A percentile compares a stretch with the other conserved stretches of the same genome.
Evolutionary conservation across 2,113 vertebrate species (phyloP).

Genomic region (Myotis brandtii): DNA sequence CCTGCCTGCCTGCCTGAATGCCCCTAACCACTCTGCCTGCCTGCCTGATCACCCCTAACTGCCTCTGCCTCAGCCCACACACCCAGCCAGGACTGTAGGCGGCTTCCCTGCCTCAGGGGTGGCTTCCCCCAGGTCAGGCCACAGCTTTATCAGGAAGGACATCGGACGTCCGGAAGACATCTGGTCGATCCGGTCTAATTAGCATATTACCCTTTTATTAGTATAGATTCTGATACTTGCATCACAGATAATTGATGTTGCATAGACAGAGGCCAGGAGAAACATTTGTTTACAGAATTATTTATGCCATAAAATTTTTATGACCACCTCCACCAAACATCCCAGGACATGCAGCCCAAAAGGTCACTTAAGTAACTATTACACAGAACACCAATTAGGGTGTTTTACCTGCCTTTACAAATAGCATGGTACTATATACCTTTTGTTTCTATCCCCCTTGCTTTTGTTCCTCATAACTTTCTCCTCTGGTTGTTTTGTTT

Average conservation of each 20-base stretch:
- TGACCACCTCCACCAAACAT: background rate
- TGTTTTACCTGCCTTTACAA: background rate
- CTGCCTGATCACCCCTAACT: too few species aligned
- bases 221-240: background rate
- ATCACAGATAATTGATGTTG: background rate
- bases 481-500: slow-evolving; percentile 70
- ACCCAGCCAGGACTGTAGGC: too few species aligned
- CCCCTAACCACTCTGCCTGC: too few species aligned
- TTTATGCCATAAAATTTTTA: background rate
- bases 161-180: too few species aligned
- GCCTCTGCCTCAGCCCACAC: too few species aligned
- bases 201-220: too few species aligned
- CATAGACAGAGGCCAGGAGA: background rate
- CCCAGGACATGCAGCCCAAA: background rate
- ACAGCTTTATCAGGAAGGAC: too few species aligned
- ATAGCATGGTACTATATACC: background rate
- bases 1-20: too few species aligned
- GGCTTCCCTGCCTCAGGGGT: too few species aligned
- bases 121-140: too few species aligned
- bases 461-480: slow-evolving; percentile 43
- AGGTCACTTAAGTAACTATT: background rate
- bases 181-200: too few species aligned
- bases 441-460: background rate
- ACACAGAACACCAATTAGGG: background rate
- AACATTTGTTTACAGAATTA: slow-evolving; percentile 49